Conservation (phyloP, 2,888 invertebrate species). For the Scaptodrosophila latifasciaeformis region DNA sequence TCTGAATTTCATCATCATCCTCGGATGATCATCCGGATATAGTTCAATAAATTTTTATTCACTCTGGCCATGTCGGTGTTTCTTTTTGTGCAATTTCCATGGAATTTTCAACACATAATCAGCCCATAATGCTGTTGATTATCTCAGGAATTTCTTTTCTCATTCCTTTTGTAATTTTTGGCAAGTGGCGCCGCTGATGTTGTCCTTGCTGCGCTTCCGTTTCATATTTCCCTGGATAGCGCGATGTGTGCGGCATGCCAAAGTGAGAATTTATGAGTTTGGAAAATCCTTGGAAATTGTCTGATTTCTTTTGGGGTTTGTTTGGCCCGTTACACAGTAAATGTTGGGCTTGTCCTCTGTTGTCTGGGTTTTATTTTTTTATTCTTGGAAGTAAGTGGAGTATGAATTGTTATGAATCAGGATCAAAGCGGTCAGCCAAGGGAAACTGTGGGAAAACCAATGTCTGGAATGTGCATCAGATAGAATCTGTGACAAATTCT, state of each 20-base stretch:
- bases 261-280: slow-evolving; percentile 30
- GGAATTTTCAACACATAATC: slow-evolving; percentile 62
- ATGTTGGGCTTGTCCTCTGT: not conserved
- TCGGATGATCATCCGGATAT: slow-evolving; percentile 62
- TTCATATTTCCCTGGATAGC: slow-evolving; percentile 44
- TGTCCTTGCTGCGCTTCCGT: slow-evolving; percentile 51
- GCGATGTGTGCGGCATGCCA: slow-evolving; percentile 49
- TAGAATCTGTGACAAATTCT: not conserved
- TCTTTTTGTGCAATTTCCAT: slow-evolving; percentile 53
- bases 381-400: not conserved
- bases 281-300: slow-evolving; percentile 17
- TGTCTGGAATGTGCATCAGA: not conserved
- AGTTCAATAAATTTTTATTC: slow-evolving; percentile 48
- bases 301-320: slow-evolving; percentile 16
- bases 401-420: not conserved
- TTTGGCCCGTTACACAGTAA: not conserved
- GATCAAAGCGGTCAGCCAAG: slow-evolving; percentile 3
- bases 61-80: slow-evolving; percentile 26
- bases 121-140: slow-evolving; percentile 57
- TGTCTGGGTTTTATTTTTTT: too few relatives aligned
- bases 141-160: slow-evolving; percentile 56
- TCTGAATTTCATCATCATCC: slow-evolving; percentile 42
- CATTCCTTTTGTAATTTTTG: slow-evolving; percentile 24
- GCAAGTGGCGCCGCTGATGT: slow-evolving; percentile 49
- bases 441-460: slow-evolving; percentile 1